phyloP scores from a whole-genome alignment of 2,797 vertebrate genomes.

The Neosilurus hyrtlii region DNA sequence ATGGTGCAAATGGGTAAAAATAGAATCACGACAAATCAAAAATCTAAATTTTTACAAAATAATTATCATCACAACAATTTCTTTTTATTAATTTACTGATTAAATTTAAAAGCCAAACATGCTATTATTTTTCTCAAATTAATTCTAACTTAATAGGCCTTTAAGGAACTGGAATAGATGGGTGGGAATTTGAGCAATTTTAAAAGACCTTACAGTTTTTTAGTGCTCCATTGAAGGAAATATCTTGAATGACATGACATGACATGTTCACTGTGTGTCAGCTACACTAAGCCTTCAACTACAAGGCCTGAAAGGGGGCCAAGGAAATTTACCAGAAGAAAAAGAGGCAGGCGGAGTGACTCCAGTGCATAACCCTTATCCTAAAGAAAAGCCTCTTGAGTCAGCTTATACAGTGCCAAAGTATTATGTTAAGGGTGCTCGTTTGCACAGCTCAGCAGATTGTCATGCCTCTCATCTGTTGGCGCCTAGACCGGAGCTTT shows the following conservation, averaged over 20 bases:
- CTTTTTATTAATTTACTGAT: too few relatives aligned
- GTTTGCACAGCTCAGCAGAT: conserved; percentile 24
- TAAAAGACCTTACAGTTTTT: neutral
- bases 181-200: neutral
- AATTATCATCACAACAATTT: neutral
- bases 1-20: neutral
- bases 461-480: conserved; percentile 26
- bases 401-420: conserved; percentile 5
- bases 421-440: conserved; percentile 18
- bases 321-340: conserved; percentile 2
- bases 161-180: neutral
- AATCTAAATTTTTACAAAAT: neutral
- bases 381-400: conserved; percentile 9
- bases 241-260: neutral
- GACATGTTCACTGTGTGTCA: neutral
- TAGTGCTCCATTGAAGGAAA: neutral
- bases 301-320: neutral
- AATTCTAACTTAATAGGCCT: neutral
- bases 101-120: neutral
- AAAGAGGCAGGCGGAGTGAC: neutral
- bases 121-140: neutral
- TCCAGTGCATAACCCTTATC: conserved; percentile 12
- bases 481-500: conserved; percentile 11
- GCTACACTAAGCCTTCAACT: neutral
- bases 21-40: neutral